phyloP scores from a whole-genome alignment of 2,888 invertebrate genomes.

The Magallana nippona region DNA sequence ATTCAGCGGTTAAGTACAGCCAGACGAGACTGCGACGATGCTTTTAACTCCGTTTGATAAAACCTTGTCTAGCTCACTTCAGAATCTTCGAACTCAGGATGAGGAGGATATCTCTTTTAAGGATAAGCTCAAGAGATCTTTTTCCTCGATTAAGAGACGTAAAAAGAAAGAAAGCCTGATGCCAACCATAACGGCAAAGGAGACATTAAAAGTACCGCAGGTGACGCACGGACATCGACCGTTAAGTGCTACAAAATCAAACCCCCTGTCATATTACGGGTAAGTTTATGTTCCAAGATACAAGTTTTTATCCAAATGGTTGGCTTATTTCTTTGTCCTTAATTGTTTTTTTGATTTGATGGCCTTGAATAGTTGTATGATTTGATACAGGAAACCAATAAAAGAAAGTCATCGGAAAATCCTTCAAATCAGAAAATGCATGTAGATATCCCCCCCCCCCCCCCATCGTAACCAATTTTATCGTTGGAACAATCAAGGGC shows the following conservation, averaged over 20 bases:
- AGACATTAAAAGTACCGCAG: conserved; percentile 15
- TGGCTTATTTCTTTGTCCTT: background rate
- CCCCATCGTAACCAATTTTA: too few species aligned
- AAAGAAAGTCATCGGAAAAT: too few species aligned
- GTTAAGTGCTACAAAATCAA: conserved; percentile 35
- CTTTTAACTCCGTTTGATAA: background rate
- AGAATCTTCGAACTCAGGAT: conserved; percentile 44
- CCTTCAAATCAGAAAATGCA: too few species aligned
- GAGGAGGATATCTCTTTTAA: conserved; percentile 51
- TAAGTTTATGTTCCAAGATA: background rate
- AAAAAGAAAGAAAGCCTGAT: conserved; percentile 28
- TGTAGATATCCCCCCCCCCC: too few species aligned
- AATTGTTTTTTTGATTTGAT: background rate
- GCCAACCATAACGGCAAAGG: conserved; percentile 22
- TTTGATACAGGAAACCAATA: too few species aligned
- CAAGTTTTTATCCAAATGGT: too few species aligned
- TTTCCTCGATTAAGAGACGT: conserved; percentile 47
- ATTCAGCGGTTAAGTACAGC: background rate
- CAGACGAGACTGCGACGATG: background rate
- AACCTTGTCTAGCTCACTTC: conserved; percentile 46
- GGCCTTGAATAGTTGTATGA: too few species aligned
- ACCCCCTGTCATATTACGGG: conserved; percentile 37
- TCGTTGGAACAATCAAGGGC: too few species aligned
- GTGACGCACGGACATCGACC: conserved; percentile 20
- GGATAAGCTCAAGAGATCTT: conserved; percentile 48